A percentile compares a stretch with the other conserved stretches of the same genome.
Conservation (phyloP, 35 echinoderm and acorn worm species). For the Acanthaster planci region DNA sequence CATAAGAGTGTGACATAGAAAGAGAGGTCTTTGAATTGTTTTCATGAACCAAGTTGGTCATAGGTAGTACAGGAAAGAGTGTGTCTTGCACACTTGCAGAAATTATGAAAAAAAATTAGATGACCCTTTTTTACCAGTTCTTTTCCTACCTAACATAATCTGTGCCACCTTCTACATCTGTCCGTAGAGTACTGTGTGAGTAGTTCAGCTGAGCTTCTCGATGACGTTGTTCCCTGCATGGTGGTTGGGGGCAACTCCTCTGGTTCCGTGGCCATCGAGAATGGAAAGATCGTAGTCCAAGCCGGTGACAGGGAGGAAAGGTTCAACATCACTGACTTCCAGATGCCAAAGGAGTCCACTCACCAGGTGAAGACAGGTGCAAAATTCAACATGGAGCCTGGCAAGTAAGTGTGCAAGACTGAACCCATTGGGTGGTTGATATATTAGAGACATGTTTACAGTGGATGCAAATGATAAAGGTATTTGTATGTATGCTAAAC, state of each 20-base stretch:
- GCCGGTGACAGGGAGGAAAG: background rate
- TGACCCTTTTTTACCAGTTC: too few relatives aligned
- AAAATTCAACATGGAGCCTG: conserved; percentile 52
- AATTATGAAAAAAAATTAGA: too few relatives aligned
- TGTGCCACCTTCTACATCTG: too few relatives aligned
- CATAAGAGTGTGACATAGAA: too few relatives aligned
- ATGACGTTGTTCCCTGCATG: conserved; percentile 51
- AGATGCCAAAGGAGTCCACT: background rate
- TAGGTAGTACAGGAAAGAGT: too few relatives aligned
- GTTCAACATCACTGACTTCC: conserved; percentile 28
- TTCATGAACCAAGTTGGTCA: too few relatives aligned
- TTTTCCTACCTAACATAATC: too few relatives aligned
- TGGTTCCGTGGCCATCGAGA: conserved; percentile 23
- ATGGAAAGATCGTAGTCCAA: background rate
- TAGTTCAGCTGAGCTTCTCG: conserved; percentile 7
- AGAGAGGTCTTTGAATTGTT: too few relatives aligned
- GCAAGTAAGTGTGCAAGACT: conserved; percentile 36
- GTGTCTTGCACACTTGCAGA: too few relatives aligned
- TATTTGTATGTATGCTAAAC: background rate
- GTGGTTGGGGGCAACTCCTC: conserved; percentile 13
- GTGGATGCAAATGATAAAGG: background rate
- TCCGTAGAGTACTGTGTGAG: conserved; percentile 42
- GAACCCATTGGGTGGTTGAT: background rate
- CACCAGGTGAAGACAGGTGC: background rate
- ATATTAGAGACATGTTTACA: background rate